Evolutionary conservation across 2,113 vertebrate species (phyloP).

Genomic region (Barbus barbus): DNA sequence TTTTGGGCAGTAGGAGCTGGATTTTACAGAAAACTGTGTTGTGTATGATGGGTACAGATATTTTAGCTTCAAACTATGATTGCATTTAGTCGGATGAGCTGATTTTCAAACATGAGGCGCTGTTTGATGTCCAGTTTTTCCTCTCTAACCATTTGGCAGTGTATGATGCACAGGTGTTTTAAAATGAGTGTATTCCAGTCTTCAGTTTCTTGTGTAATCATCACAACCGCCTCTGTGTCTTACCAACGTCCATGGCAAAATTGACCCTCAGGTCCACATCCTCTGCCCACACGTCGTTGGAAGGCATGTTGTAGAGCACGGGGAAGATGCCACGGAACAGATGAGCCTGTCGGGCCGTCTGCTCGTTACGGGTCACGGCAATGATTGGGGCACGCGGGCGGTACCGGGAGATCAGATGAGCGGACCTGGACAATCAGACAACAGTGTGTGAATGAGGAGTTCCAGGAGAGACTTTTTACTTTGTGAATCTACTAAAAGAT

Average conservation of each 20-base stretch:
- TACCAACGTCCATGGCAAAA: constrained; percentile 94
- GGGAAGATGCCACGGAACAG: constrained; percentile 96
- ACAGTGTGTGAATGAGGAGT: background rate
- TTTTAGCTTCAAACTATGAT: no score
- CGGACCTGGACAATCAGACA: constrained; percentile 78
- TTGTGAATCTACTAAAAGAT: no score
- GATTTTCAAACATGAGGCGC: no score
- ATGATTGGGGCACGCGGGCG: constrained; percentile 95
- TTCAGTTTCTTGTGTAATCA: background rate
- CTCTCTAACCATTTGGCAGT: no score
- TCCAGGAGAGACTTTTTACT: no score
- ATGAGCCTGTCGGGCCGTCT: constrained; percentile 94
- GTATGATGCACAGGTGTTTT: no score
- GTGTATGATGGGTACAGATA: no score
- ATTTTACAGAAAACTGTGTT: no score
- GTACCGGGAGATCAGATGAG: constrained; percentile 93
- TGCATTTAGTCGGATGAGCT: no score
- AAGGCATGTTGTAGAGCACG: constrained; percentile 83
- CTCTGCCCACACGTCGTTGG: constrained; percentile 89
- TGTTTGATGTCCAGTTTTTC: no score
- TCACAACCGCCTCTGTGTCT: constrained; percentile 39
- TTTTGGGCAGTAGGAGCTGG: no score
- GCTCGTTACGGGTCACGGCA: constrained; percentile 87
- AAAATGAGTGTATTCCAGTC: background rate
- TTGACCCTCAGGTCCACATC: constrained; percentile 93